Evolutionary conservation across 1,140 invertebrate genomes (phyloP).

Genomic region (Neodiprion lecontei): DNA sequence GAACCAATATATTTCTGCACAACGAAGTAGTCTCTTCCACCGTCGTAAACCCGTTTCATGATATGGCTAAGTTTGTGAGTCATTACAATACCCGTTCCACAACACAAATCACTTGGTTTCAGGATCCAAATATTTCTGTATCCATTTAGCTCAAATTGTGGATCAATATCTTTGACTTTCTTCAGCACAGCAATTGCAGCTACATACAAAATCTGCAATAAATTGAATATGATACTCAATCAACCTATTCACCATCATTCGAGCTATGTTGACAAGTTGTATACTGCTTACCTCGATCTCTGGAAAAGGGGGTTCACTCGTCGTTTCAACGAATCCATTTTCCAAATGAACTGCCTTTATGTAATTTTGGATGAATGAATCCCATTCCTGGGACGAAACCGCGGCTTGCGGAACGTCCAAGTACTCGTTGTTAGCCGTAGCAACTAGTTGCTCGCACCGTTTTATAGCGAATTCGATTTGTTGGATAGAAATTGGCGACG

Average conservation of each 20-base stretch:
- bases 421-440: constrained; percentile 61
- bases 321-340: constrained; percentile 46
- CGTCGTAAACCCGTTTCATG: constrained; percentile 63
- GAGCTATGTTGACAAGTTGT: constrained; percentile 48
- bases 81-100: constrained; percentile 78
- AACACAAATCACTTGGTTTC: constrained; percentile 82
- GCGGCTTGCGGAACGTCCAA: constrained; percentile 55
- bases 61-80: constrained; percentile 69
- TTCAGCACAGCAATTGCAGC: constrained; percentile 65
- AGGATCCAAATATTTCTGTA: constrained; percentile 85
- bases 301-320: constrained; percentile 53
- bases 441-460: constrained; percentile 64
- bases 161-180: constrained; percentile 65
- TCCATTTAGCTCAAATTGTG: constrained; percentile 73
- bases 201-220: constrained; percentile 54
- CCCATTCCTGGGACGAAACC: constrained; percentile 67
- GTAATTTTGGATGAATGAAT: constrained; percentile 69
- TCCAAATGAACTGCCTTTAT: constrained; percentile 57
- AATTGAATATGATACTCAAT: not conserved
- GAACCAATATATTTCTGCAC: constrained; percentile 89
- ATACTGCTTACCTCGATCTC: constrained; percentile 55
- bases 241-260: too few relatives aligned
- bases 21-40: constrained; percentile 73
- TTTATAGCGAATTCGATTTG: constrained; percentile 64
- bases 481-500: constrained; percentile 48